Evolutionary conservation across 2,888 invertebrate genomes (phyloP).

Genomic region (Pseudococcus jackbeardsleyi): DNA sequence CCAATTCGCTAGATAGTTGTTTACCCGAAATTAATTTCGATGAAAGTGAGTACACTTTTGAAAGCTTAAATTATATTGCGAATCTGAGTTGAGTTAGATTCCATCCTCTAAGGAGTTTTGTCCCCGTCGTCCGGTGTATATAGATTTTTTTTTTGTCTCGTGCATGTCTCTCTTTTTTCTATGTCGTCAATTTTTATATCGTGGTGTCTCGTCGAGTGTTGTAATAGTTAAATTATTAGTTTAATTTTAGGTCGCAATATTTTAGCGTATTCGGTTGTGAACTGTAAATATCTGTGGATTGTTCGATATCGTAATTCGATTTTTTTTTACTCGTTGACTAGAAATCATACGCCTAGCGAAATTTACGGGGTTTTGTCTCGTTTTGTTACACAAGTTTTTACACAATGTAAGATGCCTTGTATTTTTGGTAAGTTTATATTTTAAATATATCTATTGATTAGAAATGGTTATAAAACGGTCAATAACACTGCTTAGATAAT

Average conservation of each 20-base stretch:
- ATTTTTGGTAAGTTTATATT: too few relatives aligned
- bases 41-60: slow-evolving; percentile 62
- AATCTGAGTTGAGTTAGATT: not conserved
- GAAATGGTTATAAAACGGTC: too few relatives aligned
- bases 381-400: not conserved
- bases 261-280: slow-evolving; percentile 45
- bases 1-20: slow-evolving; percentile 54
- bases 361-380: not conserved
- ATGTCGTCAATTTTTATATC: not conserved
- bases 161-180: not conserved
- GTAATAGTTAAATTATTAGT: slow-evolving; percentile 30
- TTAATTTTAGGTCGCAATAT: slow-evolving; percentile 2
- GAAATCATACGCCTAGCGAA: slow-evolving; percentile 5
- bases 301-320: not conserved
- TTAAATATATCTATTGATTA: too few relatives aligned
- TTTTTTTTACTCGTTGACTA: not conserved
- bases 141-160: not conserved
- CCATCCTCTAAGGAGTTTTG: not conserved
- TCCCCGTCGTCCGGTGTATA: not conserved
- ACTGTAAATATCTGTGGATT: slow-evolving; percentile 5
- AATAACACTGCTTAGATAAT: too few relatives aligned
- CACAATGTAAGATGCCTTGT: too few relatives aligned
- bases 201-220: not conserved
- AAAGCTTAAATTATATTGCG: slow-evolving; percentile 48
- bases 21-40: slow-evolving; percentile 62